These are phyloP conservation scores for Rhinichthys osculus DNA, from an alignment of 2,797 vertebrate species.

Conservation along the genomic window DNA sequence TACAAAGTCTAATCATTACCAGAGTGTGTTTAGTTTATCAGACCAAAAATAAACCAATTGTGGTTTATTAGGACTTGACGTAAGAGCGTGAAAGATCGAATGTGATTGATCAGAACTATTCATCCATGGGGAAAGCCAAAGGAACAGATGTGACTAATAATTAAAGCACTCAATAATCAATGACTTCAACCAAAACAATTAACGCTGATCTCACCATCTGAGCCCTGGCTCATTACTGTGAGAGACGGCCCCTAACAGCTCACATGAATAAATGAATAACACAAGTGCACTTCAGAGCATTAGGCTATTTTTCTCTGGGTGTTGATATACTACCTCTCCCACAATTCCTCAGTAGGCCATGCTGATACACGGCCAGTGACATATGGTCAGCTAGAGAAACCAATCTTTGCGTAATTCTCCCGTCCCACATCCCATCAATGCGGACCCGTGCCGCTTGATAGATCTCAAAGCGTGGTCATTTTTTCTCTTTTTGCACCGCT, in stretches of 20 bases:
- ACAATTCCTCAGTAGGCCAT: conserved; percentile 33
- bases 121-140: conserved; percentile 54
- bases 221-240: conserved; percentile 35
- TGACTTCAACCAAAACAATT: conserved; percentile 53
- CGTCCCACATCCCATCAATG: conserved; percentile 42
- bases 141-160: conserved; percentile 54
- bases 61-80: conserved; percentile 4
- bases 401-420: conserved; percentile 59
- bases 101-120: conserved; percentile 47
- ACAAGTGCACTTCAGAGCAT: conserved; percentile 31
- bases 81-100: conserved; percentile 14
- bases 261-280: conserved; percentile 44
- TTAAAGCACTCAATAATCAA: conserved; percentile 64
- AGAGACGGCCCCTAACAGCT: conserved; percentile 34
- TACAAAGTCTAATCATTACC: conserved; percentile 10
- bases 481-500: conserved; percentile 24
- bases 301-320: conserved; percentile 44
- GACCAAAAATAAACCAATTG: conserved; percentile 11
- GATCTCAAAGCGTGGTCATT: conserved; percentile 53
- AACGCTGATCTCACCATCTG: conserved; percentile 41
- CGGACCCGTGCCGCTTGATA: conserved; percentile 34
- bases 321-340: conserved; percentile 52
- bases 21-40: conserved; percentile 17
- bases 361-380: conserved; percentile 32
- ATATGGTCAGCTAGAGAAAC: conserved; percentile 60